These are phyloP conservation scores for Callyntrura guangdongensis DNA, from an alignment of 2,888 invertebrate genomes.

Conservation along the genomic window DNA sequence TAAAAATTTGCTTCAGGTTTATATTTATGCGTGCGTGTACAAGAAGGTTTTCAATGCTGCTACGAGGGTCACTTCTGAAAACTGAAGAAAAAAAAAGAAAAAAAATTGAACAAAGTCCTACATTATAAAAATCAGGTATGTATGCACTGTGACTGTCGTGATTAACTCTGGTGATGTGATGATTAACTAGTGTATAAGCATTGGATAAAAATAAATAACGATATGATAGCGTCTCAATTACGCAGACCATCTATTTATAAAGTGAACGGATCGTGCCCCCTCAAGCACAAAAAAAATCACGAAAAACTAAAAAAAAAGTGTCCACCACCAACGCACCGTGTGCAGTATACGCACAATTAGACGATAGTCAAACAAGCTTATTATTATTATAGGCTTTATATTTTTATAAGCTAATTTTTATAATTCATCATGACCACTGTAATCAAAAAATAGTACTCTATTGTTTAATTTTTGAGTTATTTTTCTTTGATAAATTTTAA, in stretches of 20 bases:
- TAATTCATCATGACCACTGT: slow-evolving; percentile 15
- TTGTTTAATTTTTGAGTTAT: slow-evolving; percentile 43
- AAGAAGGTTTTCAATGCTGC: not conserved
- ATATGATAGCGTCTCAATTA: slow-evolving; percentile 34
- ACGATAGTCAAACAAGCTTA: not conserved
- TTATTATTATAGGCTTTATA: slow-evolving; percentile 5
- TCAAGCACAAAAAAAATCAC: not conserved
- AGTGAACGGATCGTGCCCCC: slow-evolving; percentile 41
- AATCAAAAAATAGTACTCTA: slow-evolving; percentile 39
- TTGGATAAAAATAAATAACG: slow-evolving; percentile 9
- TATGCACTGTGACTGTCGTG: not conserved
- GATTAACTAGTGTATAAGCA: not conserved
- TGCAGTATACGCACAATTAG: not conserved
- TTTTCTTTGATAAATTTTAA: slow-evolving; percentile 33
- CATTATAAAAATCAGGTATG: no score
- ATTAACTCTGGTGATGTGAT: not conserved
- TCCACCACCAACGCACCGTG: slow-evolving; percentile 18
- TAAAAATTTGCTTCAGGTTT: slow-evolving; percentile 14
- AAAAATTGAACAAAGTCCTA: not conserved
- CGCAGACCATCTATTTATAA: not conserved
- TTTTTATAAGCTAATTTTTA: slow-evolving; percentile 7
- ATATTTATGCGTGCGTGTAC: not conserved
- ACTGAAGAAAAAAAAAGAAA: not conserved
- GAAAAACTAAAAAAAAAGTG: no score
- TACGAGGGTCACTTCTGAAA: slow-evolving; percentile 24